These are phyloP conservation scores for Drosophila cognata DNA, from an alignment of 2,888 invertebrate genomes.

Conservation along the genomic window DNA sequence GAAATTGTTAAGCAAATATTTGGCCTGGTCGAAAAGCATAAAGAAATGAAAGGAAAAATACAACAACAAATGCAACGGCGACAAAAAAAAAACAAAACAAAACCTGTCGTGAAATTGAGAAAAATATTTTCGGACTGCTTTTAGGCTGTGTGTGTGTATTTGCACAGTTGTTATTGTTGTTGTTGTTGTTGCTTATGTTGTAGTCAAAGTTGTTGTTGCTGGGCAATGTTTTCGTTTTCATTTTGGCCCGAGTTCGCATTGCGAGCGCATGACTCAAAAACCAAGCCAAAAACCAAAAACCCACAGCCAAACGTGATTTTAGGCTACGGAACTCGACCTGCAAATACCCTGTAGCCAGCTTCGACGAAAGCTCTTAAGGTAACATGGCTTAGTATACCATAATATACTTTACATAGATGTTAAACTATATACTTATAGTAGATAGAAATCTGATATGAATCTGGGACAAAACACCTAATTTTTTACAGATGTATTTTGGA, in stretches of 20 bases:
- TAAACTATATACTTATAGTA: neutral
- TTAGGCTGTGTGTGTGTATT: conserved; percentile 52
- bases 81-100: conserved; percentile 26
- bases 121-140: conserved; percentile 52
- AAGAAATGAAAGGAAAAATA: conserved; percentile 54
- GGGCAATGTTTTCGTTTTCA: conserved; percentile 63
- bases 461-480: neutral
- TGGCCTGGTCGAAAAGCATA: conserved; percentile 44
- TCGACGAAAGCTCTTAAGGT: neutral
- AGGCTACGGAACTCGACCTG: neutral
- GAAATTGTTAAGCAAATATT: conserved; percentile 78
- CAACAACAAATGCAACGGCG: conserved; percentile 29
- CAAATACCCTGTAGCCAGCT: conserved; percentile 26
- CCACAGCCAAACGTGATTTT: neutral
- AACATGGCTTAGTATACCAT: neutral
- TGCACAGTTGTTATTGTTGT: conserved; percentile 61
- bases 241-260: conserved; percentile 55
- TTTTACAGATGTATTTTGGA: neutral
- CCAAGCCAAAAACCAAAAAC: conserved; percentile 34
- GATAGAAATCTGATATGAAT: neutral
- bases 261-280: conserved; percentile 63
- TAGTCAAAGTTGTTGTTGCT: conserved; percentile 30
- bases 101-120: conserved; percentile 76
- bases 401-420: neutral
- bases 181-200: conserved; percentile 26